These are phyloP conservation scores for Actinia equina DNA, from an alignment of 64 coral and sea anemone genomes.

Conservation along the genomic window DNA sequence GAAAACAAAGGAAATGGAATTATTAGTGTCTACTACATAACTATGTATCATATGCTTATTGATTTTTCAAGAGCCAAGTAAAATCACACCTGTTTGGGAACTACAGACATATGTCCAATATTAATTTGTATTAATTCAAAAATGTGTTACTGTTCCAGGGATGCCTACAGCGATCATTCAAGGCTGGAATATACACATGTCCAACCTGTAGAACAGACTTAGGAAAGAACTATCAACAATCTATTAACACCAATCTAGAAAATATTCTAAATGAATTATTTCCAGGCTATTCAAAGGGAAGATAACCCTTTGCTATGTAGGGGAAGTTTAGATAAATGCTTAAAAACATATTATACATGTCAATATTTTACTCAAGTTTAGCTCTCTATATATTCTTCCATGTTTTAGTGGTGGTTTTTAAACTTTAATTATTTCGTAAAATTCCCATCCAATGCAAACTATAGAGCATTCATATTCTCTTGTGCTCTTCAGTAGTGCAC, in stretches of 20 bases:
- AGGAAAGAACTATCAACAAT: constrained; percentile 75
- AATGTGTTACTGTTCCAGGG: constrained; percentile 33
- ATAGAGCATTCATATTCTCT: not conserved
- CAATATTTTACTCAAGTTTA: not conserved
- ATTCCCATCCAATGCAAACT: not conserved
- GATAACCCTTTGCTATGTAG: constrained; percentile 9
- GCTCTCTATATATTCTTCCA: not conserved
- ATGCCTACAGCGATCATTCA: constrained; percentile 81
- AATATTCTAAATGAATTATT: constrained; percentile 76
- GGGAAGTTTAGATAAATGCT: not conserved
- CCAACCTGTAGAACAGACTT: constrained; percentile 81
- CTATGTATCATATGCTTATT: too few species aligned
- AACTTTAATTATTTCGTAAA: not conserved
- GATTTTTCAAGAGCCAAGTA: too few species aligned
- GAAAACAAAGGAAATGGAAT: too few species aligned
- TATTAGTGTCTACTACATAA: too few species aligned
- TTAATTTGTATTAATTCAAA: too few species aligned
- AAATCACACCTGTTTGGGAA: too few species aligned
- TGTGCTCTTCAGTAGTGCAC: too few species aligned
- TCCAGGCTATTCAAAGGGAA: constrained; percentile 84
- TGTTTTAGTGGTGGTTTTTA: not conserved
- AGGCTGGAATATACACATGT: constrained; percentile 71
- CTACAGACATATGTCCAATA: too few species aligned
- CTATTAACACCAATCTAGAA: constrained; percentile 61
- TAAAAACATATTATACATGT: not conserved